phyloP scores from a whole-genome alignment of 1,140 invertebrate species.

The Theocolax elegans region DNA sequence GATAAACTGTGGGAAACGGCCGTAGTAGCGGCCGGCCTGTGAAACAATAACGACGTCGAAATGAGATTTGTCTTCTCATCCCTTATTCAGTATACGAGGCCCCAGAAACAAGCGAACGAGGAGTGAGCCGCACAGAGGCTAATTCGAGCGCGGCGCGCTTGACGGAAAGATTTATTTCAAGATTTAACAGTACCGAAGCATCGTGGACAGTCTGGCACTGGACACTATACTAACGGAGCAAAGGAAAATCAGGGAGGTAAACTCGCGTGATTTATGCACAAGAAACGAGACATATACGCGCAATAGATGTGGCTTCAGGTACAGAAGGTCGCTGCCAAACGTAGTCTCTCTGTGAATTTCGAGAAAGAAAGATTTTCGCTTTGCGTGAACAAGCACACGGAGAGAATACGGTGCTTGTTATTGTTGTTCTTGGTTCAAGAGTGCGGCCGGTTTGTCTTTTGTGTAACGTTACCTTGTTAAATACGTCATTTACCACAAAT shows the following conservation, averaged over 20 bases:
- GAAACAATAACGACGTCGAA: constrained; percentile 40
- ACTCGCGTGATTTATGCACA: constrained; percentile 29
- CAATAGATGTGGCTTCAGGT: no score
- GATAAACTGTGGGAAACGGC: no score
- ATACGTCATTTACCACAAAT: no score
- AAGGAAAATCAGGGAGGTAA: not conserved
- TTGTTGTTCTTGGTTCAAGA: no score
- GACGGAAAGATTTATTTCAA: constrained; percentile 39
- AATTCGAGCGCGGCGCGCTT: constrained; percentile 27
- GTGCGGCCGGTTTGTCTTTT: no score
- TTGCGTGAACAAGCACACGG: no score
- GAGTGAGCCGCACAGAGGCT: not conserved
- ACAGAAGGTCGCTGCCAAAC: no score
- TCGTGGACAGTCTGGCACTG: constrained; percentile 13
- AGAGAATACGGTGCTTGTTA: no score
- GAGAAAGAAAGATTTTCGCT: no score
- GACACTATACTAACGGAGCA: constrained; percentile 7
- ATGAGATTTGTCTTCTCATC: constrained; percentile 40
- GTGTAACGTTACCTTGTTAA: no score
- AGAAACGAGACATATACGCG: not conserved
- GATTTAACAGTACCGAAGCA: constrained; percentile 26
- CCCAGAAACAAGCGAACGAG: not conserved
- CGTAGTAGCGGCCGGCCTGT: constrained; percentile 3
- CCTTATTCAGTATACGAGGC: constrained; percentile 27
- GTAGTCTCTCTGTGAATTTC: constrained; percentile 16